A percentile compares a stretch with the other conserved stretches of the same genome.
These are phyloP conservation scores for Centruroides sculpturatus DNA, from an alignment of 1,140 invertebrate genomes.

Conservation along the genomic window DNA sequence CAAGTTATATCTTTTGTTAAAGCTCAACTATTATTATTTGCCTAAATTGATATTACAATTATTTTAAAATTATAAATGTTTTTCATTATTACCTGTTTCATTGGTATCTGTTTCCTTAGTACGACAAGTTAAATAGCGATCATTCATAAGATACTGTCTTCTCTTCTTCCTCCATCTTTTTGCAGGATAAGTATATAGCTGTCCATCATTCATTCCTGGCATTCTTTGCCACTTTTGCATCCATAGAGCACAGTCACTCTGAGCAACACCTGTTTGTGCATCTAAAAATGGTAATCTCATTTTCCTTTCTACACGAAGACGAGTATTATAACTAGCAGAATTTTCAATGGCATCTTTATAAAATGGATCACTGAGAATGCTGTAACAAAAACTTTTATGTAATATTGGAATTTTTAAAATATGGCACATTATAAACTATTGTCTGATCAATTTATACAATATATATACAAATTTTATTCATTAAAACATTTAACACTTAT, in stretches of 20 bases:
- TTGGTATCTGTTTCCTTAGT: constrained; percentile 18
- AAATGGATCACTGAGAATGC: constrained; percentile 73
- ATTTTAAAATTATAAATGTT: constrained; percentile 1
- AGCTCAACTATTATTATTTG: too few species aligned
- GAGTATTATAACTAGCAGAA: constrained; percentile 78
- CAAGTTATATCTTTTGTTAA: too few species aligned
- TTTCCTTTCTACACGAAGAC: constrained; percentile 77
- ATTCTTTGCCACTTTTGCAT: constrained; percentile 72
- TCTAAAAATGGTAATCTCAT: constrained; percentile 88
- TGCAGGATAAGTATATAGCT: constrained; percentile 74
- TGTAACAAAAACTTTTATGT: constrained; percentile 31
- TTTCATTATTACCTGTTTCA: constrained; percentile 14
- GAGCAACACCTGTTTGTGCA: constrained; percentile 87
- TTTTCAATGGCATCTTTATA: constrained; percentile 88
- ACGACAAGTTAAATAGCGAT: constrained; percentile 25
- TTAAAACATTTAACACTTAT: too few species aligned
- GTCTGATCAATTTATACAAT: too few species aligned
- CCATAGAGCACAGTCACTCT: constrained; percentile 81
- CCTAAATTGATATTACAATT: too few species aligned
- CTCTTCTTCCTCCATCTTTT: constrained; percentile 86
- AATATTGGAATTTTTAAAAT: too few species aligned
- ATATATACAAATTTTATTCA: too few species aligned
- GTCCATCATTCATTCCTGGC: constrained; percentile 70
- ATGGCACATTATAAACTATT: too few species aligned
- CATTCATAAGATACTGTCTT: constrained; percentile 70